A percentile compares a stretch with the other conserved stretches of the same genome.
These are phyloP conservation scores for Papilio aristodemus DNA, from an alignment of 1,140 invertebrate genomes.

Conservation along the genomic window DNA sequence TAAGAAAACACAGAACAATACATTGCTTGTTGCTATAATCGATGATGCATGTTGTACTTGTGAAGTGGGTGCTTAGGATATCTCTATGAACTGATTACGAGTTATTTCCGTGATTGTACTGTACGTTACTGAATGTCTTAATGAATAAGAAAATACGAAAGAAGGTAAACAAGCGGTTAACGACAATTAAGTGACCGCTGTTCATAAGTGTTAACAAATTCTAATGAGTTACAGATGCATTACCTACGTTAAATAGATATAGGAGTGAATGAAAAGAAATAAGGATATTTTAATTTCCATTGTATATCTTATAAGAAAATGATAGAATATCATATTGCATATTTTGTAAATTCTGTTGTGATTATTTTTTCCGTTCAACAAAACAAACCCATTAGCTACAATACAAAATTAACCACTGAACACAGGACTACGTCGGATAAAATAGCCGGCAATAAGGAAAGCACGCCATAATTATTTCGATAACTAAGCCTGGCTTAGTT, in stretches of 20 bases:
- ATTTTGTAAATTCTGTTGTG: too few species aligned
- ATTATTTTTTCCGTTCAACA: too few species aligned
- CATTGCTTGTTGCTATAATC: background rate
- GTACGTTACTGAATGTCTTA: background rate
- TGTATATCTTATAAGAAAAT: too few species aligned
- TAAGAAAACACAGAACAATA: background rate
- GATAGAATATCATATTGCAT: too few species aligned
- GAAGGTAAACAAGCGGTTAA: too few species aligned
- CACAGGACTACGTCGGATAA: background rate
- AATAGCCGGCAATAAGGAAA: constrained; percentile 19
- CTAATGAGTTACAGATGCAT: too few species aligned
- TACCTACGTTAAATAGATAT: too few species aligned
- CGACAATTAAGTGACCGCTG: too few species aligned
- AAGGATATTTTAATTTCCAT: too few species aligned
- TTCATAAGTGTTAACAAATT: too few species aligned
- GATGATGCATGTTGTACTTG: constrained; percentile 1
- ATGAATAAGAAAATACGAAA: background rate
- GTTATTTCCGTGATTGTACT: background rate
- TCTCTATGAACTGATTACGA: background rate
- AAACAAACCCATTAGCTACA: background rate
- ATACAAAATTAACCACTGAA: background rate
- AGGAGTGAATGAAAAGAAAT: too few species aligned
- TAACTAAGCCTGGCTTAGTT: constrained; percentile 19
- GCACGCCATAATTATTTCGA: constrained; percentile 22
- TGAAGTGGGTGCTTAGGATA: constrained; percentile 3